Conservation (phyloP, 1,140 invertebrate genomes). For the Pseudomyrmex gracilis region DNA sequence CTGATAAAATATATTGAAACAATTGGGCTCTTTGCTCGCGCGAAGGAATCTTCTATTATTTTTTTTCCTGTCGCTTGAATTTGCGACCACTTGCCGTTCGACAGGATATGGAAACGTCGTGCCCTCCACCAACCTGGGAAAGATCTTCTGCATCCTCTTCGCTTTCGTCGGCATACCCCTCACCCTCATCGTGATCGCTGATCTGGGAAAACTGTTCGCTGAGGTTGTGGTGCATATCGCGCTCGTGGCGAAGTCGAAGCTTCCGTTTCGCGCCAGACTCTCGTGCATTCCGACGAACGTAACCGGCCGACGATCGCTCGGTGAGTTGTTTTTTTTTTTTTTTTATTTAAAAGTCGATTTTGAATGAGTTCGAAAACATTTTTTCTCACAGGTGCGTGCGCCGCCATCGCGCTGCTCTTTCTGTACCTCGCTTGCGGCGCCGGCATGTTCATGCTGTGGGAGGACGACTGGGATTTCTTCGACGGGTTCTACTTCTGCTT, state of each 20-base stretch:
- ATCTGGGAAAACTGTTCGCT: slow-evolving; percentile 95
- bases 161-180: slow-evolving; percentile 97
- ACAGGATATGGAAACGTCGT: slow-evolving; percentile 98
- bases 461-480: slow-evolving; percentile 95
- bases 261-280: slow-evolving; percentile 67
- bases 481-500: slow-evolving; percentile 98
- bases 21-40: too few species aligned
- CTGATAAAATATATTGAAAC: slow-evolving; percentile 1
- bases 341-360: slow-evolving; percentile 10
- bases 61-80: neutral
- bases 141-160: slow-evolving; percentile 96
- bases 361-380: neutral
- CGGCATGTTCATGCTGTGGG: slow-evolving; percentile 91
- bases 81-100: neutral
- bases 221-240: slow-evolving; percentile 87
- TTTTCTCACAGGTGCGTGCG: slow-evolving; percentile 85
- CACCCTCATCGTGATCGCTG: slow-evolving; percentile 96
- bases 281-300: slow-evolving; percentile 74
- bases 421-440: slow-evolving; percentile 92
- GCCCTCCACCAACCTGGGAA: slow-evolving; percentile 93
- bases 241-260: slow-evolving; percentile 67
- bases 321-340: too few species aligned
- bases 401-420: slow-evolving; percentile 90
- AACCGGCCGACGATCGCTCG: slow-evolving; percentile 75
- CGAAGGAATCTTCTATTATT: neutral